phyloP scores from a whole-genome alignment of 2,888 invertebrate genomes.

The Pollenia angustigena region DNA sequence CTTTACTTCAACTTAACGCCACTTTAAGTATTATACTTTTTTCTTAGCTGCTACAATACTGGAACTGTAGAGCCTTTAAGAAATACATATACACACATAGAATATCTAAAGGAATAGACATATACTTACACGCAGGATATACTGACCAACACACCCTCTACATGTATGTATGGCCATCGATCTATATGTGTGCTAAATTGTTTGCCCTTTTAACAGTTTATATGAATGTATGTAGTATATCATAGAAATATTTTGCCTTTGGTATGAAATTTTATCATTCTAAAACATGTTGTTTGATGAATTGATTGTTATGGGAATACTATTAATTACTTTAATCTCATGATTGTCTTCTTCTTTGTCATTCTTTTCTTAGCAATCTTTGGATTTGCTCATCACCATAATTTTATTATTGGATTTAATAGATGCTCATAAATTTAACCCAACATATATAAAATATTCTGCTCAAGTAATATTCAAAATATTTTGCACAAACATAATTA shows the following conservation, averaged over 20 bases:
- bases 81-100: background rate
- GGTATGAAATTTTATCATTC: conserved; percentile 62
- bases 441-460: conserved; percentile 3
- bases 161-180: conserved; percentile 12
- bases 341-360: conserved; percentile 57
- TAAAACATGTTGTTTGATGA: conserved; percentile 64
- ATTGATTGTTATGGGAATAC: conserved; percentile 76
- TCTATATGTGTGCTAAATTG: conserved; percentile 8
- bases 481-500: conserved; percentile 22
- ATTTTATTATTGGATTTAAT: conserved; percentile 4
- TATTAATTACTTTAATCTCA: conserved; percentile 75
- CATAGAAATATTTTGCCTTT: conserved; percentile 26
- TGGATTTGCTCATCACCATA: conserved; percentile 7
- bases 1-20: conserved; percentile 72
- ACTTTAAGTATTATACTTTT: conserved; percentile 66
- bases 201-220: conserved; percentile 49
- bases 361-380: background rate
- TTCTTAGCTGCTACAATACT: background rate
- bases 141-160: background rate
- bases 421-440: background rate
- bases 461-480: conserved; percentile 19
- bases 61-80: background rate
- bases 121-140: background rate
- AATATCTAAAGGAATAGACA: background rate
- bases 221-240: background rate